Evolutionary conservation across 2,797 vertebrate species (phyloP).

Genomic region (Heterohyrax brucei): DNA sequence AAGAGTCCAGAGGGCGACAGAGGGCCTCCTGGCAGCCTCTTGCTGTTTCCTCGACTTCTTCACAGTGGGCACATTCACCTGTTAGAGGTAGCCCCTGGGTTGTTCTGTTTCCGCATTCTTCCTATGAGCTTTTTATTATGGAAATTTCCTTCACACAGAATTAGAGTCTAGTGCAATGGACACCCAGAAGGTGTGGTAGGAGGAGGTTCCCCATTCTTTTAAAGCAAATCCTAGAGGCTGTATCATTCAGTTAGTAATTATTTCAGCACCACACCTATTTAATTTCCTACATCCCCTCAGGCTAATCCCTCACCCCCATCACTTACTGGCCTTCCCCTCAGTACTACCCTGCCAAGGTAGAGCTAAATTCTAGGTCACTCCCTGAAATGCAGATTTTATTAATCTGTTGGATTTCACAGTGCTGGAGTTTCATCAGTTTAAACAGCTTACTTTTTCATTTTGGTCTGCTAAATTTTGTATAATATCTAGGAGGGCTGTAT

Average conservation of each 20-base stretch:
- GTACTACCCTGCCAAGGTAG: not conserved
- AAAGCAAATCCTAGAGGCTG: slow-evolving; percentile 14
- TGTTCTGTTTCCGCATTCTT: not conserved
- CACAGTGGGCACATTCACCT: no score
- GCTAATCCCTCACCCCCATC: not conserved
- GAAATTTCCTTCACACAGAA: slow-evolving; percentile 27
- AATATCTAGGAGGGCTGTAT: no score
- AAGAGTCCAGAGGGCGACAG: not conserved
- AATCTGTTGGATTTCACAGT: no score
- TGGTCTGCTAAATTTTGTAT: no score
- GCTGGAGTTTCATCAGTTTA: no score
- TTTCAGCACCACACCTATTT: not conserved
- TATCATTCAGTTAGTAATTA: not conserved
- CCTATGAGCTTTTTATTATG: not conserved
- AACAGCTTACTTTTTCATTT: no score
- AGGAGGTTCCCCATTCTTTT: not conserved
- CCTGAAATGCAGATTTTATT: not conserved
- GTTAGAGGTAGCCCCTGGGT: not conserved
- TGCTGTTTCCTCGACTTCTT: not conserved
- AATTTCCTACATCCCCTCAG: slow-evolving; percentile 37
- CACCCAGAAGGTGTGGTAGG: not conserved
- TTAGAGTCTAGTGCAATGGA: not conserved
- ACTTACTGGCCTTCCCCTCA: not conserved
- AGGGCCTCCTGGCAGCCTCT: not conserved
- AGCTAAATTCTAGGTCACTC: not conserved